phyloP scores from a whole-genome alignment of 2,797 vertebrate species.

The Mormyrus hasselquistii region DNA sequence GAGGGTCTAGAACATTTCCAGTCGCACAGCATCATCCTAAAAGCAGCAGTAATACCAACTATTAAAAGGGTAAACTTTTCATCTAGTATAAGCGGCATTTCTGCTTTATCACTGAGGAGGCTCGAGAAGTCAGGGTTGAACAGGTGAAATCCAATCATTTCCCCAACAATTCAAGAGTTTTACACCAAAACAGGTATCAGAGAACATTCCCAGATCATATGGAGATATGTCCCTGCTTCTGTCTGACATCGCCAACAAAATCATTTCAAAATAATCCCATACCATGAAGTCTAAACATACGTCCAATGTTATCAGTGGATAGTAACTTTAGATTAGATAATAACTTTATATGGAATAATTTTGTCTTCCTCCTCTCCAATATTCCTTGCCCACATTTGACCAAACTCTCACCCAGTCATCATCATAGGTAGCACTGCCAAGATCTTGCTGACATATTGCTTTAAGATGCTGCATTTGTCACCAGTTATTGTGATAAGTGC shows the following conservation, averaged over 20 bases:
- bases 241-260: background rate
- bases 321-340: background rate
- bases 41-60: background rate
- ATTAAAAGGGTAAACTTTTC: background rate
- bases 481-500: background rate
- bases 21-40: background rate
- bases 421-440: background rate
- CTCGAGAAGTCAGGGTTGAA: background rate
- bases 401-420: background rate
- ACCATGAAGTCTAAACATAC: background rate
- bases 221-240: background rate
- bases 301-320: background rate
- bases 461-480: background rate
- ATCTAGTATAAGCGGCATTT: background rate
- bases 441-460: background rate
- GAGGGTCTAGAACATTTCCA: background rate
- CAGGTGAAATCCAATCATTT: background rate
- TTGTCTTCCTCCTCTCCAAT: background rate
- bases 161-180: background rate
- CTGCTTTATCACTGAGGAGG: background rate
- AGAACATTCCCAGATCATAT: background rate
- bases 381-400: background rate
- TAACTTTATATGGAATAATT: background rate
- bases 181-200: background rate
- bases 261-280: background rate